Base-by-base conservation (phyloP, 1,140 invertebrate genomes). In the Aricia agestis region DNA sequence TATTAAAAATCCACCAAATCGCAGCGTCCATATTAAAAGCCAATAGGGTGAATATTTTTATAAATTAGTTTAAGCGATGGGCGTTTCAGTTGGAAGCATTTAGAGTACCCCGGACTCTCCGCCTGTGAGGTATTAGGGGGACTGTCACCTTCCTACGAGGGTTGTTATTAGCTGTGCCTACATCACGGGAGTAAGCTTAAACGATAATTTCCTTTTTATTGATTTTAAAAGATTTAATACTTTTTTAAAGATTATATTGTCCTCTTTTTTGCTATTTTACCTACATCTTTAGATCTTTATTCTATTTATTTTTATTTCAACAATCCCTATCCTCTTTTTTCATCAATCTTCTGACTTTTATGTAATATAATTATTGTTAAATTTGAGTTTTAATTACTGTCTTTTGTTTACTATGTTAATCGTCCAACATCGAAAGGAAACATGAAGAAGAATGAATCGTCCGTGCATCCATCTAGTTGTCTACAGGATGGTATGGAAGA, bases 21-120 rank as follows among this genome's bases (percentile, higher is more conserved):
- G 58, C 68, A 75, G 74, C 76, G 70, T 75, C 68, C 68, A 72
- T 74, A 76, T 76, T 72, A 69, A 72, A 81, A 81, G 78, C 78
- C 78, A 79, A 81, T 79, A 75, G 76, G 77, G 68, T 75, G 69
- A 77, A 68, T 76, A 32, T 73, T 72, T 72, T 69, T 70, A 72
- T 65, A 79, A 80, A 80, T 81, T 80, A 78, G 82, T 75, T 78
- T 74, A 88, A 86, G 85, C 84, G 72, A 72, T 82, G 79, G 82
- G 76, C 79, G 74, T 78, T 78, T 83, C 25, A 25, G 74, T 75
- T 78, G 74, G 66, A 82, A 86, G 80, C 82, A 76, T 85, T 85
- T 85, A 84, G 78, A 68, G 36, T 78, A 76, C 80, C 79, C 80
- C 79, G 78, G 67, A 74, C 76, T 75, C 74, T 81, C 82, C 78